Evolutionary conservation across 2,113 vertebrate species (phyloP).

Genomic region (Laterallus jamaicensis): DNA sequence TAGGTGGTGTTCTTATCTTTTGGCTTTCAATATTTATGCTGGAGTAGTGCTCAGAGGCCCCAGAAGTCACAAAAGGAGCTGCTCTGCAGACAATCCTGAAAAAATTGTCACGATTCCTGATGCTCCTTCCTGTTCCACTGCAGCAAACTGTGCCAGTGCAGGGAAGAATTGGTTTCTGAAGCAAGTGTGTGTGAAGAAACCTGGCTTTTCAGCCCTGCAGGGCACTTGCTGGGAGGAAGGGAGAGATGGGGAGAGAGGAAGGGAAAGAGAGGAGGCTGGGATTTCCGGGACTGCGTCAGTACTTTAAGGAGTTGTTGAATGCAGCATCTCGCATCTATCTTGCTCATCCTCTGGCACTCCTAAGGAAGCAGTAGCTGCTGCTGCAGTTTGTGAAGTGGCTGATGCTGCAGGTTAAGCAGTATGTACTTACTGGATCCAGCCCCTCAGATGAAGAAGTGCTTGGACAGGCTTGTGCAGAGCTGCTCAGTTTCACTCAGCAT

Average conservation of each 20-base stretch:
- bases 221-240: neutral
- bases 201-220: neutral
- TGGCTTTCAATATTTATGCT: neutral
- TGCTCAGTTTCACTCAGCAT: neutral
- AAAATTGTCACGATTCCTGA: neutral
- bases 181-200: neutral
- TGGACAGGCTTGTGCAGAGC: neutral
- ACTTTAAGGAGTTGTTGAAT: neutral
- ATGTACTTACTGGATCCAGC: neutral
- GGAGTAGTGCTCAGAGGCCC: neutral
- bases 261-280: neutral
- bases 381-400: neutral
- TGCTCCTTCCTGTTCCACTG: neutral
- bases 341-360: neutral
- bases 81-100: neutral
- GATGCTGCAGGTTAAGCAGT: neutral
- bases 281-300: neutral
- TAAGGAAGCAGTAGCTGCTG: neutral
- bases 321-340: neutral
- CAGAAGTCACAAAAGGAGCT: neutral
- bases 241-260: neutral
- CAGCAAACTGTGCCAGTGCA: neutral
- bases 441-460: neutral
- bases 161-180: neutral
- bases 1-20: neutral